Base-by-base conservation (phyloP, 2,113 vertebrate genomes). In the Triplophysa tibetana region DNA sequence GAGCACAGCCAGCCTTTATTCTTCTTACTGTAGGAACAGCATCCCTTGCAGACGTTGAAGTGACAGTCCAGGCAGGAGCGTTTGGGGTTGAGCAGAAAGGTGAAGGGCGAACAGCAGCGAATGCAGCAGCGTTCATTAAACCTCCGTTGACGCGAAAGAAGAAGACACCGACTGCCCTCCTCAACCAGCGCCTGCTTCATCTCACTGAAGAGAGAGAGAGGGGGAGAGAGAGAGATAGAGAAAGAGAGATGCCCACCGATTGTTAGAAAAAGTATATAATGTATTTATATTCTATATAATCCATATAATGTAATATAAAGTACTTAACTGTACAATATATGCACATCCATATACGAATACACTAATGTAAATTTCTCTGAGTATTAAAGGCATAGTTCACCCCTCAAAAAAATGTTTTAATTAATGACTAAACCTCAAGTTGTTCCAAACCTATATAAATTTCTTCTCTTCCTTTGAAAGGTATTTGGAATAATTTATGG, bases 111-210 rank as follows among this genome's bases (percentile, higher is more conserved):
- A 78, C 96, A 98, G 89, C 97, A 99, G 85, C 95, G 95, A 89
- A 99, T 99, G 82, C 98, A 99, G 91, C 97, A 98, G 87, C 91
- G 95, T 80, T 95, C 94, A 23, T 97, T 96, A 82, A 99, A 99
- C 87, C 93, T 93, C 75, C 89, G 90, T 89, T 97, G 96, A 80
- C 91, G 94, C 8, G 95, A 95, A 65, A 99, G 93, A 89, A 99
- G 94, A 86, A 92, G 92, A 87, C 96, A 95, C 83, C 95, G 97
- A 90, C 91, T 95, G 84, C 93, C 94, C 85, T 99, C 97, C 88
- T 97, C 96, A 0, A 94, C 95, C 86, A 98, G 88, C 89, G 94
- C 95, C 92, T 95, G 95, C 91, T 94, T 97, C 93, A 97, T 91
- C 84, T 97, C 96, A 26, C 98, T 99, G 88, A n/a, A 43, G 60